Base-by-base conservation (phyloP, 2,113 vertebrate species). In the Sapayoa aenigma region DNA sequence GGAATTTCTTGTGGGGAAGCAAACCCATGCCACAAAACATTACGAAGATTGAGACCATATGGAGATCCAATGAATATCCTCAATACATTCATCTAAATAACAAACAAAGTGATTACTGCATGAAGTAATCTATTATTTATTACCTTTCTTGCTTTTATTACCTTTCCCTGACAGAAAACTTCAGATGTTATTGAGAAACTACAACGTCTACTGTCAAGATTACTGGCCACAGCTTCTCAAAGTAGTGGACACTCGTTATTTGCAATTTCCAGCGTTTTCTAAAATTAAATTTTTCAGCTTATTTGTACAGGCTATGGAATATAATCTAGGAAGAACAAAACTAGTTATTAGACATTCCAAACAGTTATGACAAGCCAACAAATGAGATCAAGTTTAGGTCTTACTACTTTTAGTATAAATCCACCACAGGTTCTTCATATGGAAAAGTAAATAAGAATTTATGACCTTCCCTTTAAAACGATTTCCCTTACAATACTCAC, bases 11-110 rank as follows among this genome's bases (percentile, higher is more conserved):
- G 31, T 20, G 98, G 98, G 12, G 98, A 96, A 1, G 96, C 98
- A 90, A 98, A 98, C 11, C 98, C 98, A 33, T 98, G 98, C 98
- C 98, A 98, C 39, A 98, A 88, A 94, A 98, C 33, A 35, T 98
- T 98, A 31, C 98, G 97, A 74, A 98, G 97, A 92, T 98, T 98
- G 71, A 98, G 95, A 71, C 98, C 98, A n/a, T 44, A 7, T 0
- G 98, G 98, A 49, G 98, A 98, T 39, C 98, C 98, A 58, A 98
- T 52, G 82, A 98, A 98, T 53, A 98, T 78, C 39, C 24, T 97
- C 23, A 98, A 92, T 19, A 98, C 83, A 6, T 98, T 49, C 98
- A 98, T 98, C 98, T 98, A 84, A 79, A 56, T 56, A 72, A 68
- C 46, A 84, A 56, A 93, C 6, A 87, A 66, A 66, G 58, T 4